Evolutionary conservation across 2,797 vertebrate genomes (phyloP).

Genomic region (Mico argentatus): DNA sequence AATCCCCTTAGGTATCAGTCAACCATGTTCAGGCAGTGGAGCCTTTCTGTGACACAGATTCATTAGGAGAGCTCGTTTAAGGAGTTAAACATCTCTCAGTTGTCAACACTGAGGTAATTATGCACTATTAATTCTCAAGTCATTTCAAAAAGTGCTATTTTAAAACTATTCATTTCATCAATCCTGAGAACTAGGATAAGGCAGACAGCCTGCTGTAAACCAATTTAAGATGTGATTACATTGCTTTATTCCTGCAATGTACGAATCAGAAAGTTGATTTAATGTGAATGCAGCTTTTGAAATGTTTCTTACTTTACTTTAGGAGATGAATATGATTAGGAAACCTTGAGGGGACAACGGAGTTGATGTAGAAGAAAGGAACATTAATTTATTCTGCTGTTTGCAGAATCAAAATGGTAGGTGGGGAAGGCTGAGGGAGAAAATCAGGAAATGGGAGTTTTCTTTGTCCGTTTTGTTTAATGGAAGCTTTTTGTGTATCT

Average conservation of each 20-base stretch:
- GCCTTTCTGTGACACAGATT: slow-evolving; percentile 35
- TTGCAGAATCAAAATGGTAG: slow-evolving; percentile 34
- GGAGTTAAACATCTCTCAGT: slow-evolving; percentile 60
- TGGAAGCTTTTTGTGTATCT: slow-evolving; percentile 41
- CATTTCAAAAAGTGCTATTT: slow-evolving; percentile 78
- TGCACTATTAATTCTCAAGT: slow-evolving; percentile 72
- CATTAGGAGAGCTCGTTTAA: slow-evolving; percentile 71
- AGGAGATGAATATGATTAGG: slow-evolving; percentile 66
- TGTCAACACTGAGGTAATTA: slow-evolving; percentile 60
- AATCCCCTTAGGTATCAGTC: not conserved
- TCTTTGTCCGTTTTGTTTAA: slow-evolving; percentile 63
- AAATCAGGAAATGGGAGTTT: slow-evolving; percentile 55
- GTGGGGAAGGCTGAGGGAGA: not conserved
- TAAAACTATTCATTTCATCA: slow-evolving; percentile 76
- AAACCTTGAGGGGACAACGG: slow-evolving; percentile 70
- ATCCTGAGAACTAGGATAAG: slow-evolving; percentile 69
- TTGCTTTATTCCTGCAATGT: slow-evolving; percentile 62
- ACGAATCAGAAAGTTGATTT: slow-evolving; percentile 68
- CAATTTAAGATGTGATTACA: slow-evolving; percentile 73
- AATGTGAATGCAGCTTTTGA: slow-evolving; percentile 72
- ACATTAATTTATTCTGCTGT: slow-evolving; percentile 65
- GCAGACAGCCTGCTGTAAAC: slow-evolving; percentile 73
- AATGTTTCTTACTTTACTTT: slow-evolving; percentile 72
- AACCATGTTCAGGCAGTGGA: not conserved
- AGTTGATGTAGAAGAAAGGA: slow-evolving; percentile 40